Conservation (phyloP, 2,888 invertebrate genomes). For the Gymnocheta viridis region DNA sequence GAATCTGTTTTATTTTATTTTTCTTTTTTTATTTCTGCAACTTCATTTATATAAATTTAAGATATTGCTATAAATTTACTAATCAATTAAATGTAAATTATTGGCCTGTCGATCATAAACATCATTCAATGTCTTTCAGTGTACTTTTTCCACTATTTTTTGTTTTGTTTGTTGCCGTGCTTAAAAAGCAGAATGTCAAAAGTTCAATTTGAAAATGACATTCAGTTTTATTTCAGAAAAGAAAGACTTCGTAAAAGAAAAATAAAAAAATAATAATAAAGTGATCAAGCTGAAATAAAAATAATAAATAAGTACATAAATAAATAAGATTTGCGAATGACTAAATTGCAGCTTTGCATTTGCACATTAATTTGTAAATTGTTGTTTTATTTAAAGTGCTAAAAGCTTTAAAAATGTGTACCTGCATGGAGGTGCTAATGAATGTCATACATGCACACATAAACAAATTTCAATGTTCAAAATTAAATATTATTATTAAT, state of each 20-base stretch:
- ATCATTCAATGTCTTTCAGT: slow-evolving; percentile 3
- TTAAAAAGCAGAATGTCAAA: slow-evolving; percentile 36
- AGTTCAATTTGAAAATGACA: slow-evolving; percentile 39
- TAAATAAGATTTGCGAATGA: not conserved
- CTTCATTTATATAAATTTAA: not conserved
- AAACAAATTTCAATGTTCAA: slow-evolving; percentile 7
- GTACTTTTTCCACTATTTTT: too few relatives aligned
- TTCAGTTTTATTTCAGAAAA: slow-evolving; percentile 7
- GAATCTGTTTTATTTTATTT: not conserved
- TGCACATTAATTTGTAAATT: not conserved
- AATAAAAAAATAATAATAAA: not conserved
- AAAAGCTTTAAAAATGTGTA: slow-evolving; percentile 16
- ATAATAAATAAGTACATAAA: not conserved
- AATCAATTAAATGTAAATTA: slow-evolving; percentile 57
- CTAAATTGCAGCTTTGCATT: slow-evolving; percentile 2
- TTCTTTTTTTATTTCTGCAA: not conserved
- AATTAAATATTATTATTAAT: too few relatives aligned
- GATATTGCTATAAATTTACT: slow-evolving; percentile 18
- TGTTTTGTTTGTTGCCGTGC: not conserved
- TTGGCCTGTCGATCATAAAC: slow-evolving; percentile 48
- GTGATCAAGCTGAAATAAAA: not conserved
- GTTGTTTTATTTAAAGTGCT: not conserved
- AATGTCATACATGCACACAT: not conserved
- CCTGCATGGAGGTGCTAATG: slow-evolving; percentile 26
- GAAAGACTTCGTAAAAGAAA: not conserved